Percentiles rank a stretch among this genome's conserved stretches.
Conservation (phyloP, 2,797 vertebrate genomes). For the Oreochromis mossambicus region DNA sequence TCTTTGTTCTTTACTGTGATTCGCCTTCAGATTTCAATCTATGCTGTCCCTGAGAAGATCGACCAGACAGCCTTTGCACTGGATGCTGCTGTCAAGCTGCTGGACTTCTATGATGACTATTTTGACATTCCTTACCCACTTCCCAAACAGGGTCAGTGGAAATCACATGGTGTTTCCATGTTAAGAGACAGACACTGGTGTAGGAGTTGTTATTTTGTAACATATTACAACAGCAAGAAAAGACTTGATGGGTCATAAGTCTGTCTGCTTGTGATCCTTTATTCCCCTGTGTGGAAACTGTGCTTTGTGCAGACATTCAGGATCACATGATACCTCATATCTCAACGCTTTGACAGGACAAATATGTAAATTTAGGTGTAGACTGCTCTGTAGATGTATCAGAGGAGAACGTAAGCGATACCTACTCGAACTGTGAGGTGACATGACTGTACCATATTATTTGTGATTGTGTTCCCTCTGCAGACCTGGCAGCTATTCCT, state of each 20-base stretch:
- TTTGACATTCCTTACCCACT: constrained; percentile 91
- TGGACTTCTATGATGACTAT: constrained; percentile 92
- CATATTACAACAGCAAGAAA: not conserved
- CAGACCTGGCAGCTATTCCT: constrained; percentile 91
- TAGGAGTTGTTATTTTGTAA: not conserved
- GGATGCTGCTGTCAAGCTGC: constrained; percentile 84
- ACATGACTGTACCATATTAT: not conserved
- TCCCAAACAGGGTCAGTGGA: constrained; percentile 84
- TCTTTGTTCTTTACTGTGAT: not conserved
- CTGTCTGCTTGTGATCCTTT: not conserved
- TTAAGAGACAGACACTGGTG: not conserved
- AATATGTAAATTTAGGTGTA: not conserved
- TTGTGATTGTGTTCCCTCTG: not conserved
- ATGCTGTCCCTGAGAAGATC: constrained; percentile 86
- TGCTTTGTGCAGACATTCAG: fast-evolving
- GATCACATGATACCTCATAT: not conserved
- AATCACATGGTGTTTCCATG: not conserved
- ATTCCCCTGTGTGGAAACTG: not conserved
- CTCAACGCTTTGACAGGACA: fast-evolving
- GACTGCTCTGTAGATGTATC: not conserved
- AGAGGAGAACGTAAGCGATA: not conserved
- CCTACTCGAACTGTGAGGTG: not conserved
- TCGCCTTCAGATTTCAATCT: constrained; percentile 82
- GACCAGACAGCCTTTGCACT: constrained; percentile 83
- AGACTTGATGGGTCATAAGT: not conserved